These are phyloP conservation scores for Cladorhizidae sp. DNA, from an alignment of 37 sponge, comb jelly and placozoan species.

Conservation along the genomic window DNA sequence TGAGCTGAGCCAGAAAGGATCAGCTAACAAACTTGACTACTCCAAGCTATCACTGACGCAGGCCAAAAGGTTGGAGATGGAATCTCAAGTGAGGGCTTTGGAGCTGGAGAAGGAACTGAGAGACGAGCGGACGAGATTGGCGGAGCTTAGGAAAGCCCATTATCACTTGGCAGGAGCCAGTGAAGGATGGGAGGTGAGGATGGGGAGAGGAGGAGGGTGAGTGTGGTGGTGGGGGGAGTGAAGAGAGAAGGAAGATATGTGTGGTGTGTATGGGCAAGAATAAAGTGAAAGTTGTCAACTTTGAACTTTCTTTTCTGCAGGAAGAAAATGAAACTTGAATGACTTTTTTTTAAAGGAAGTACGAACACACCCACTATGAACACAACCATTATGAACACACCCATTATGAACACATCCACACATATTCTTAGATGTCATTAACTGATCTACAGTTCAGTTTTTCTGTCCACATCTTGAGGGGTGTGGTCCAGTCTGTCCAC, in stretches of 20 bases:
- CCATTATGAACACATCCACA: too few relatives aligned
- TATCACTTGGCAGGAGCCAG: slow-evolving; percentile 88
- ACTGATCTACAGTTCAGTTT: slow-evolving; percentile 1
- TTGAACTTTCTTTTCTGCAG: too few relatives aligned
- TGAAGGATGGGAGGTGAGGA: slow-evolving; percentile 86
- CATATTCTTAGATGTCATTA: too few relatives aligned
- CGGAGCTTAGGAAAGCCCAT: slow-evolving; percentile 89
- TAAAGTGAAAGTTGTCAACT: too few relatives aligned
- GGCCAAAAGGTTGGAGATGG: slow-evolving; percentile 96
- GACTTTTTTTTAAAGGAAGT: too few relatives aligned
- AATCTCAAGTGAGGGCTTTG: slow-evolving; percentile 84
- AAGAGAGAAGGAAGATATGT: too few relatives aligned
- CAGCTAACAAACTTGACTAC: slow-evolving; percentile 44
- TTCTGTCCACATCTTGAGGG: neutral
- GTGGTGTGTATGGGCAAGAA: too few relatives aligned
- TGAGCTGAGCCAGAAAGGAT: slow-evolving; percentile 16
- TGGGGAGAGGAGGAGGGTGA: neutral
- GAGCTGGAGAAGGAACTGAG: slow-evolving; percentile 91
- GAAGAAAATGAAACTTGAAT: too few relatives aligned
- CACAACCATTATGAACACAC: too few relatives aligned
- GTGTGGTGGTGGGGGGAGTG: neutral
- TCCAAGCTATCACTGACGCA: slow-evolving; percentile 84
- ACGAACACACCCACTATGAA: too few relatives aligned
- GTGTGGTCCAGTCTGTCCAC: neutral
- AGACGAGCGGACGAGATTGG: slow-evolving; percentile 82